phyloP scores from a whole-genome alignment of 1,140 invertebrate genomes.

The Zelostemma sp. region DNA sequence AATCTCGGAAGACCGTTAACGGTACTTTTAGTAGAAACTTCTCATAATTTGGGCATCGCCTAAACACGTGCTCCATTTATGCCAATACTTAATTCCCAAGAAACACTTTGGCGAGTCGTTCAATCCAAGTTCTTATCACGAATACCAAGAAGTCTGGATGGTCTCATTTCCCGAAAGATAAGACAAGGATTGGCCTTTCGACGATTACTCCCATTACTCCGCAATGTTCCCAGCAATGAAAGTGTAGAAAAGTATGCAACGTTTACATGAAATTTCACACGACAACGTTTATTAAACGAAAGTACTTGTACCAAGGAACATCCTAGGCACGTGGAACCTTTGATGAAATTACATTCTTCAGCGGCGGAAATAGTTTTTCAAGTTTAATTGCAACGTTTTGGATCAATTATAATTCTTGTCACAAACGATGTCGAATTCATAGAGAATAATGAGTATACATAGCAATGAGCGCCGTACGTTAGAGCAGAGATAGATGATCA shows the following conservation, averaged over 20 bases:
- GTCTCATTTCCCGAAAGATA: conserved; percentile 40
- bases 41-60: neutral
- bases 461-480: no score
- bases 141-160: conserved; percentile 27
- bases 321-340: no score
- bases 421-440: no score
- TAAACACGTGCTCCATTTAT: conserved; percentile 29
- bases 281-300: conserved; percentile 35
- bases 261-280: conserved; percentile 36
- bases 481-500: no score
- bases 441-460: no score
- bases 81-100: conserved; percentile 26
- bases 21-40: no score
- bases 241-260: conserved; percentile 28
- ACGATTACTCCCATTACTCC: conserved; percentile 39
- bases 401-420: no score
- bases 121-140: conserved; percentile 40
- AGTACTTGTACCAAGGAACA: no score
- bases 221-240: conserved; percentile 32
- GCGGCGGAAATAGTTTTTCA: no score
- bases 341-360: no score
- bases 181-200: conserved; percentile 42
- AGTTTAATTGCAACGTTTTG: no score
- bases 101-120: conserved; percentile 16
- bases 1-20: no score